A percentile compares a stretch with the other conserved stretches of the same genome.
Evolutionary conservation across 2,113 vertebrate genomes (phyloP).

Genomic region (Anser cygnoides): DNA sequence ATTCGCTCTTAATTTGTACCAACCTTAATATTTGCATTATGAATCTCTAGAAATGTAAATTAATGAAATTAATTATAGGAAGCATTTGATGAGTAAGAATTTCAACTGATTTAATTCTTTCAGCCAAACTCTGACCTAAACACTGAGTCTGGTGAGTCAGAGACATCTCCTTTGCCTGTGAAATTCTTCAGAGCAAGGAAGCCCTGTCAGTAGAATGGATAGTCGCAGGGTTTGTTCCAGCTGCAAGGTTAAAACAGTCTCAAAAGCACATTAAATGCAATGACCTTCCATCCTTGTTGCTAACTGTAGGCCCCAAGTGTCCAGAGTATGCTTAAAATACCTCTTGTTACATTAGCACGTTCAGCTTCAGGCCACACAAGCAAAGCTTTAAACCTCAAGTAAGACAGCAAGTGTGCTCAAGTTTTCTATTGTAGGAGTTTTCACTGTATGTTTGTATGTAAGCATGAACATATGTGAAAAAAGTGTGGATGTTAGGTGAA

Average conservation of each 20-base stretch:
- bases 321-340: background rate
- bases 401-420: background rate
- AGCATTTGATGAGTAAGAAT: conserved; percentile 29
- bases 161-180: background rate
- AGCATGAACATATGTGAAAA: background rate
- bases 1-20: background rate
- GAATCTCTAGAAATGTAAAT: background rate
- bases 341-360: background rate
- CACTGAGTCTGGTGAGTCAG: conserved; percentile 18
- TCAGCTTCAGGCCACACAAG: background rate
- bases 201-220: background rate
- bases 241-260: background rate
- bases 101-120: conserved; percentile 25
- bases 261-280: conserved; percentile 3
- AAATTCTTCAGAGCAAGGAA: conserved; percentile 27
- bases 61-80: conserved; percentile 50
- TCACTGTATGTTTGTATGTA: background rate
- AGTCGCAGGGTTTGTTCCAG: background rate
- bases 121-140: conserved; percentile 26
- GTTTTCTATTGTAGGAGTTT: background rate
- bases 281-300: conserved; percentile 30
- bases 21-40: background rate
- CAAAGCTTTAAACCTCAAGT: background rate
- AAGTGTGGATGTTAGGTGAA: background rate
- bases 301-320: background rate